phyloP scores from a whole-genome alignment of 1,140 invertebrate genomes.

The Mercenaria mercenaria region DNA sequence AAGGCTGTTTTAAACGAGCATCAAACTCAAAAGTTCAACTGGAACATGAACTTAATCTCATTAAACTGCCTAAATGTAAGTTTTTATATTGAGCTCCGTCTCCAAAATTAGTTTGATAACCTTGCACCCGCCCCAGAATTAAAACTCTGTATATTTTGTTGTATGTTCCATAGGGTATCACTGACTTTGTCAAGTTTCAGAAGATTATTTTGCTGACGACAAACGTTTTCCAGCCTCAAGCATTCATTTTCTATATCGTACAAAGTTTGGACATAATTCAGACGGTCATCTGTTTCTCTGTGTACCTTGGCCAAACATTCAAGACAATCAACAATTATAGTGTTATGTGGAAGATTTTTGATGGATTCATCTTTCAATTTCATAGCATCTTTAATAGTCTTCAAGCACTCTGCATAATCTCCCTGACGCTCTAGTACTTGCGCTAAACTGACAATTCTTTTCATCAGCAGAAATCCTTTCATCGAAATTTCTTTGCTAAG shows the following conservation, averaged over 20 bases:
- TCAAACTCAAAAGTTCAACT: too few relatives aligned
- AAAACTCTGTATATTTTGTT: too few relatives aligned
- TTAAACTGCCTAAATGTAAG: too few relatives aligned
- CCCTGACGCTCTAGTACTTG: not conserved
- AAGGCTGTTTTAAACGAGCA: too few relatives aligned
- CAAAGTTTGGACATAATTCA: constrained; percentile 23
- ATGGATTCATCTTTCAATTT: not conserved
- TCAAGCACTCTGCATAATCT: not conserved
- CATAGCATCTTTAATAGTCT: constrained; percentile 8
- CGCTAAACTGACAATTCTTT: constrained; percentile 40
- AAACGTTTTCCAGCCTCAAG: not conserved
- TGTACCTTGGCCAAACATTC: constrained; percentile 28
- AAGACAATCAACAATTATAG: constrained; percentile 32
- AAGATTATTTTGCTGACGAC: not conserved
- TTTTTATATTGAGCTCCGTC: too few relatives aligned
- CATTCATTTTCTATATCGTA: constrained; percentile 35
- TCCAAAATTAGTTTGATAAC: too few relatives aligned
- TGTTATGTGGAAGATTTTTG: constrained; percentile 7
- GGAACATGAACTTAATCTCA: too few relatives aligned
- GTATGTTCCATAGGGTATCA: not conserved
- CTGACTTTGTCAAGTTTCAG: not conserved
- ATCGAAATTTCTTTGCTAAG: not conserved
- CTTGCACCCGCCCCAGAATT: too few relatives aligned
- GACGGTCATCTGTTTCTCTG: not conserved
- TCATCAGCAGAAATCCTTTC: not conserved